A percentile compares a stretch with the other conserved stretches of the same genome.
Evolutionary conservation across 2,888 invertebrate species (phyloP).

Genomic region (Drosophila suboccidentalis): DNA sequence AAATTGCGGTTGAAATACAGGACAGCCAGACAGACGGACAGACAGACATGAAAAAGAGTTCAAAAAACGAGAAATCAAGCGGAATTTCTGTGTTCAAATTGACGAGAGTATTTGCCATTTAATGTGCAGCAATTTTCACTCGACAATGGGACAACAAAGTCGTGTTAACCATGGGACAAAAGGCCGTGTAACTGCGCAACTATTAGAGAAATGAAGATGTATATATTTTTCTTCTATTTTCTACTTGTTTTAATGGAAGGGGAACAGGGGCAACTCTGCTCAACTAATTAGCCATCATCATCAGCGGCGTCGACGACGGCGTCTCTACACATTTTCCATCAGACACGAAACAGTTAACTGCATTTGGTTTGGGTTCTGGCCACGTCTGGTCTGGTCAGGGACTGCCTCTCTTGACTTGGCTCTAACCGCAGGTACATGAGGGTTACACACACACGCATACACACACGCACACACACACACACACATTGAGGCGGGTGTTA

Average conservation of each 20-base stretch:
- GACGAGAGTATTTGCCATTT: slow-evolving; percentile 60
- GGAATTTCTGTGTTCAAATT: slow-evolving; percentile 14
- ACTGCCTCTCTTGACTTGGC: slow-evolving; percentile 6
- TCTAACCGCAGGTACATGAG: slow-evolving; percentile 60
- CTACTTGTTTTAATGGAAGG: too few relatives aligned
- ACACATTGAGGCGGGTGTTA: slow-evolving; percentile 47
- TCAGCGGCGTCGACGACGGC: slow-evolving; percentile 62
- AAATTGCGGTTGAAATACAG: slow-evolving; percentile 66
- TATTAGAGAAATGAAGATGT: slow-evolving; percentile 57
- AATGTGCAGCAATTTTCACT: slow-evolving; percentile 77
- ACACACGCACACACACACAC: neutral
- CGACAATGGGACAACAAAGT: slow-evolving; percentile 46
- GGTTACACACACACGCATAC: slow-evolving; percentile 24
- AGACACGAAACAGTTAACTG: slow-evolving; percentile 63
- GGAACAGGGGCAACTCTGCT: slow-evolving; percentile 14
- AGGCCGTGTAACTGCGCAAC: slow-evolving; percentile 39
- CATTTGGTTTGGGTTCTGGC: slow-evolving; percentile 25
- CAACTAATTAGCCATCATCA: slow-evolving; percentile 78
- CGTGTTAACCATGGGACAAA: slow-evolving; percentile 45
- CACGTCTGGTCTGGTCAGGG: neutral
- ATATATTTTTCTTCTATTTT: neutral
- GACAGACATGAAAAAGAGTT: slow-evolving; percentile 24
- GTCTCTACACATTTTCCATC: slow-evolving; percentile 65
- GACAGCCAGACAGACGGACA: slow-evolving; percentile 2
- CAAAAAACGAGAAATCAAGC: slow-evolving; percentile 21